Evolutionary conservation across 2,888 invertebrate genomes (phyloP), one percentile per base, ranked within the genome.

Genomic region (Chesias legatella): DNA sequence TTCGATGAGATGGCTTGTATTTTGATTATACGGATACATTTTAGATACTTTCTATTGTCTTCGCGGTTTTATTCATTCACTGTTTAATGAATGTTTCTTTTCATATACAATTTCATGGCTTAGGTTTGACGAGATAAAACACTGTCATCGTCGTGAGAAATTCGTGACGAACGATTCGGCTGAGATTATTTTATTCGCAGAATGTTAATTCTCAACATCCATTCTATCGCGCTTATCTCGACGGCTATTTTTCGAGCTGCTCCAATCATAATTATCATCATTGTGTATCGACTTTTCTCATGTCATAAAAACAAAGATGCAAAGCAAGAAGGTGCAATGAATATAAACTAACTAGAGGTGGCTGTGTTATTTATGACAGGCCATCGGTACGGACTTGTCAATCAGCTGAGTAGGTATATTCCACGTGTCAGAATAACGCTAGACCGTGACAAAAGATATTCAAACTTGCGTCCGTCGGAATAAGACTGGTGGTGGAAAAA

Each of bases 371-470:
- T 83, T 83, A 86, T 85, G 79, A 81, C 69, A 69, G 61, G 62
- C 65, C 64, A 82, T 84, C 82, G 82, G 68, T 64, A 73, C 77
- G 82, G 77, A 84, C 86, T 86, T 86, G 88, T 88, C 88, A 83
- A 83, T 86, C 85, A 83, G 13, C 56, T 49, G 47, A 54, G 63
- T n/a, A n/a, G n/a, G n/a, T 62, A 61, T 64, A 67, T 65, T 58
- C 58, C 62, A 68, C 62, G 69, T 65, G 71, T 69, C 64, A 60
- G 58, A 71, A 63, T 63, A 63, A 64, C 59, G 65, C 66, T 60
- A 57, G 61, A 62, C 58, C 51, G 44, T 53, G 46, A 47, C 48
- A 43, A 36, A 34, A 30, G 32, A 17, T 59, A 55, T 46, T 39
- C 58, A 43, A 72, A 56, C 67, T 57, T 66, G 55, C 57, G 10